Evolutionary conservation across 2,113 vertebrate species (phyloP), one percentile per base, ranked within the genome.

Genomic region (Leucopternis melanops): DNA sequence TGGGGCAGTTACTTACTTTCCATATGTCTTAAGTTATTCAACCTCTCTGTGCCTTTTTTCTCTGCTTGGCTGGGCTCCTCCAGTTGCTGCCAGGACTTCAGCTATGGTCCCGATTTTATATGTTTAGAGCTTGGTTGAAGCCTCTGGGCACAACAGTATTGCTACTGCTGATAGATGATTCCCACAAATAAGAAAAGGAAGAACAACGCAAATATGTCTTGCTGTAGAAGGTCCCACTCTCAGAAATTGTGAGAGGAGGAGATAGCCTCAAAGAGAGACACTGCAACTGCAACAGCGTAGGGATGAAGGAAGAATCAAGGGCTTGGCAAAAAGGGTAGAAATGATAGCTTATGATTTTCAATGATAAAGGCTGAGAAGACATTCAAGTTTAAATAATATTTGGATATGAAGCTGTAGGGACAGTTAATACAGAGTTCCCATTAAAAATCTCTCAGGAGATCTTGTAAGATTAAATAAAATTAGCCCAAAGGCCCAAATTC

Each of bases 401-500:
- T 65, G 47, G 26, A 59, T 81, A 50, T 85, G 52, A 70, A 89
- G 70, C 84, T 75, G 26, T 63, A 55, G 61, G 72, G 57, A 91
- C 26, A 45, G 80, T 50, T 79, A 94, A 95, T 71, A 52, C 5
- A 12, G 84, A 75, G 57, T 29, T 95, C 52, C 77, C 62, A 87
- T 87, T 95, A 92, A 73, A 89, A 72, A 69, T 47, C 52, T 89
- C 95, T 75, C 91, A 69, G 42, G 89, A 91, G 84, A 92, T 72
- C 69, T 74, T 85, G 77, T 54, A 87, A 91, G 42, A 91, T 91
- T 94, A 92, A 97, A 55, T 83, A 93, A 92, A 92, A 93, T 83
- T 66, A 94, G 66, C 94, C 85, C 62, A 73, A 77, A 95, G 90
- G 78, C 90, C 58, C 71, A 47, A 81, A 95, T 92, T 80, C 62